phyloP scores from a whole-genome alignment of 1,140 invertebrate species.

The Drosophila parvula region DNA sequence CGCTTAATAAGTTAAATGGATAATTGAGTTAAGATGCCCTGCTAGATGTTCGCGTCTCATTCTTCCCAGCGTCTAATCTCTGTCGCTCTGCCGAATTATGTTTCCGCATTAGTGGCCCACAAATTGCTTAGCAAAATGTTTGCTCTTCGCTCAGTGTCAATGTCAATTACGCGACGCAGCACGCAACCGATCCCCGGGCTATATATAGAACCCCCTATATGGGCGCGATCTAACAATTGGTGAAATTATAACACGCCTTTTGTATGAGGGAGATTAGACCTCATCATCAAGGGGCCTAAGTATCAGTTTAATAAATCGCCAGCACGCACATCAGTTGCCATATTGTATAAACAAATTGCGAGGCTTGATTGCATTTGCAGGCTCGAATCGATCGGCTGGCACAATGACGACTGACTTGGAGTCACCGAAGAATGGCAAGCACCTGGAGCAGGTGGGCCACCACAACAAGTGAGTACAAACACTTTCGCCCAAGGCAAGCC shows the following conservation, averaged over 20 bases:
- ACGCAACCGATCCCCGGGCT: conserved; percentile 57
- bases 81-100: conserved; percentile 23
- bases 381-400: conserved; percentile 19
- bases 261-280: conserved; percentile 14
- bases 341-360: conserved; percentile 46
- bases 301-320: conserved; percentile 69
- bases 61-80: conserved; percentile 18
- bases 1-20: conserved; percentile 78
- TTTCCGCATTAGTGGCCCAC: conserved; percentile 63
- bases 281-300: conserved; percentile 29
- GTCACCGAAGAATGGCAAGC: conserved; percentile 67
- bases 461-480: conserved; percentile 69
- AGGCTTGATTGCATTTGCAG: conserved; percentile 25
- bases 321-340: conserved; percentile 53
- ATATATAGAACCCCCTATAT: conserved; percentile 47
- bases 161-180: conserved; percentile 50
- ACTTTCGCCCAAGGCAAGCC: not conserved
- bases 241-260: conserved; percentile 65
- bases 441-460: conserved; percentile 65
- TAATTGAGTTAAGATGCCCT: conserved; percentile 81
- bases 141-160: conserved; percentile 69
- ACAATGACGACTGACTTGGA: conserved; percentile 72
- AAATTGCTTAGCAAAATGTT: conserved; percentile 60
- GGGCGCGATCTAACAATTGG: conserved; percentile 61
- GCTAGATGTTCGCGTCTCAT: conserved; percentile 3